Base-by-base conservation (phyloP, 2,113 vertebrate species). In the Phodopus roborovskii region DNA sequence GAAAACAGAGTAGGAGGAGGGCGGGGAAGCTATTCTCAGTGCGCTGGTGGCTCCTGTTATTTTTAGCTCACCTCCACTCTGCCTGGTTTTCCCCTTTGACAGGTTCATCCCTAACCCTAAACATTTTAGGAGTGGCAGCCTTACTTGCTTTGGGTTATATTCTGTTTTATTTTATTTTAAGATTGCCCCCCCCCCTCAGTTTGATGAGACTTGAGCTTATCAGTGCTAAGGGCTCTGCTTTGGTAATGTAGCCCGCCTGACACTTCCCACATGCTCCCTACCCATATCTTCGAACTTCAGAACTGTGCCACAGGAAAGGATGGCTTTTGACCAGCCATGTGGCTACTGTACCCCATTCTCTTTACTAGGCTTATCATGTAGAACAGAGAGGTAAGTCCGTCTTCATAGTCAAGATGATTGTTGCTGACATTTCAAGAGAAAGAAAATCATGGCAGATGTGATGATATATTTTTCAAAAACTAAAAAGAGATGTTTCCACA, bases 361-460 rank as follows among this genome's bases (percentile, higher is more conserved):
- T 28, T 82, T 70, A 53, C 36, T 87, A 39, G 56, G 16, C 26
- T 91, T 91, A 75, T 64, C 22, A 56, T 60, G 56, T 8, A 77
- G 10, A 77, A 10, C 3, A 6, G 22, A 36, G 16, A 22, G 84
- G 58, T 48, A 73, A 28, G 12, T 20, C 20, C 8, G 6, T 74
- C 20, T 83, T 39, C 22, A 16, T 4, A 48, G 88, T 30, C 39
- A 42, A 70, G 11, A 24, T 64, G 64, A 17, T 62, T 36, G 1
- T 93, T 93, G 58, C 50, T 85, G 82, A 88, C 4, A 12, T 56
- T 77, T 91, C 58, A 89, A 50, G 70, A 91, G 64, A 42, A 93
- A 68, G 13, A 58, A 78, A 94, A 94, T 66, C 58, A 81, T 36
- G 53, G 17, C 16, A n/a, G 10, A 64, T 89, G 26, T 36, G 39